Conservation (phyloP, 2,888 invertebrate species). For the Escarpia spicata region DNA sequence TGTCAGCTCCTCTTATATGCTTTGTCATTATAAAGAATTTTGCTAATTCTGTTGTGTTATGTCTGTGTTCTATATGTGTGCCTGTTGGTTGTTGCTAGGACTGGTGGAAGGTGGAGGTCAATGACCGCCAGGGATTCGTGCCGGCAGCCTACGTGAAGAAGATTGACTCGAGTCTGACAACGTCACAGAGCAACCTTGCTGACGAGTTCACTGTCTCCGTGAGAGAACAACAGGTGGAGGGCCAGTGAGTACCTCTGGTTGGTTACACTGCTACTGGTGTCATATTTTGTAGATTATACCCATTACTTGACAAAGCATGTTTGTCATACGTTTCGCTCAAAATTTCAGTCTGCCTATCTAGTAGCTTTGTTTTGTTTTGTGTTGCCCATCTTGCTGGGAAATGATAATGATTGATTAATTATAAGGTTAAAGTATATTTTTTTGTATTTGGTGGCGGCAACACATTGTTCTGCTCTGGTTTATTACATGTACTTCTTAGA, state of each 20-base stretch:
- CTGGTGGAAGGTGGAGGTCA: conserved; percentile 99
- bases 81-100: conserved; percentile 71
- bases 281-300: no score
- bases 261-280: no score
- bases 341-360: no score
- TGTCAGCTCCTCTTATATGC: not conserved
- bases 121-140: conserved; percentile 89
- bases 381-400: no score
- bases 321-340: no score
- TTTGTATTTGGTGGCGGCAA: no score
- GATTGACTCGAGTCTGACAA: conserved; percentile 93
- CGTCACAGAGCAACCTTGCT: conserved; percentile 91
- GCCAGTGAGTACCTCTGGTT: not conserved
- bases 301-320: no score
- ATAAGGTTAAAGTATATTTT: no score
- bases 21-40: not conserved
- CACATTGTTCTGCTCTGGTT: no score
- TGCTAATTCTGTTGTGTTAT: not conserved
- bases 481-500: no score
- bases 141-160: conserved; percentile 99
- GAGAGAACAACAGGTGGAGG: conserved; percentile 84
- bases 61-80: not conserved
- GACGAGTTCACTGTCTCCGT: conserved; percentile 96
- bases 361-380: no score
- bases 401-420: no score